Evolutionary conservation across 2,797 vertebrate species (phyloP).

Genomic region (Agapornis canus): DNA sequence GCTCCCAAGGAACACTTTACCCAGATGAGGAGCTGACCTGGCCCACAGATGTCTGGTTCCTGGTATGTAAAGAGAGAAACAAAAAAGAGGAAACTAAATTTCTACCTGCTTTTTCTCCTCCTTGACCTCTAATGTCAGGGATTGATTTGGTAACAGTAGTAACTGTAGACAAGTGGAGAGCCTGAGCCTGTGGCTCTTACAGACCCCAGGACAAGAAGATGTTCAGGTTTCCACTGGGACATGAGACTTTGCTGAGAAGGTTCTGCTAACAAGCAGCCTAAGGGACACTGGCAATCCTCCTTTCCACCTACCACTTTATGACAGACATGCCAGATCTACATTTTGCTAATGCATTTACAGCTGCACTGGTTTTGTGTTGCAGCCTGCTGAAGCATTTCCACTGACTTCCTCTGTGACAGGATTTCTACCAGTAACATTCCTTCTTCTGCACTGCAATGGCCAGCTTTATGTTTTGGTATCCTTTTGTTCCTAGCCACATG

Average conservation of each 20-base stretch:
- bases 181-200: background rate
- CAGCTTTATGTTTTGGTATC: background rate
- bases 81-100: background rate
- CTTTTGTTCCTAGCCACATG: background rate
- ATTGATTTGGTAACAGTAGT: background rate
- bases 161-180: background rate
- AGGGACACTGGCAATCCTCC: background rate
- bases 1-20: background rate
- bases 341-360: background rate
- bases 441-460: background rate
- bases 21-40: background rate
- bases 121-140: background rate
- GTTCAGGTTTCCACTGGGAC: background rate
- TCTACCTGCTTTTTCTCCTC: background rate
- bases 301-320: background rate
- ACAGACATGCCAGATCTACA: background rate
- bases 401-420: background rate
- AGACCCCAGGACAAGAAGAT: background rate
- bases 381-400: background rate
- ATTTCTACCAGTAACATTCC: background rate
- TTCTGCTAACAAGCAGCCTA: background rate
- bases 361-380: background rate
- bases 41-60: background rate
- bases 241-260: background rate
- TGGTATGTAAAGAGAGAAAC: background rate